Evolutionary conservation across 2,797 vertebrate species (phyloP).

Genomic region (Eulemur albifrons): DNA sequence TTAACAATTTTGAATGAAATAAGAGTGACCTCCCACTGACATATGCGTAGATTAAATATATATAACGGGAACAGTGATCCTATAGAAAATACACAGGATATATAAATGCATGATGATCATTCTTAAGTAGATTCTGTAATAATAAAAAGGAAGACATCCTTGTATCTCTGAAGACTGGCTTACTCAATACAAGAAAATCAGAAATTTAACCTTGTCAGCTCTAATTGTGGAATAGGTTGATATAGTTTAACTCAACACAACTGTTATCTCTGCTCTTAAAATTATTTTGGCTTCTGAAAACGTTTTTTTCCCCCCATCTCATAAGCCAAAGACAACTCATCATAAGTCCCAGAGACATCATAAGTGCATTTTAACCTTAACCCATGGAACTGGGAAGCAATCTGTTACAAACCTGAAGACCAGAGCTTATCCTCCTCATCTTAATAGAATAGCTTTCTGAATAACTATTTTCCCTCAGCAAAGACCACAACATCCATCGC

Average conservation of each 20-base stretch:
- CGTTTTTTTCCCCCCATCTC: background rate
- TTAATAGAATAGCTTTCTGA: background rate
- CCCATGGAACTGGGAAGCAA: background rate
- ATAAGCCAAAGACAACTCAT: background rate
- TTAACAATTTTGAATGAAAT: constrained; percentile 33
- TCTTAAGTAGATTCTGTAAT: constrained; percentile 19
- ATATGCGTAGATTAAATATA: background rate
- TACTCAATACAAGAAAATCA: constrained; percentile 26
- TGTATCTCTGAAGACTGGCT: background rate
- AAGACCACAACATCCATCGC: background rate
- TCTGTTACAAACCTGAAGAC: background rate
- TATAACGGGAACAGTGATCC: background rate
- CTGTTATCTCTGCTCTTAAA: background rate
- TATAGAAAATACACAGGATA: background rate
- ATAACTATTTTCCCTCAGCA: background rate
- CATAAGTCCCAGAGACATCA: background rate
- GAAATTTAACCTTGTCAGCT: constrained; percentile 27
- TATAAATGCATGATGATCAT: background rate
- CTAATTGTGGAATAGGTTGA: constrained; percentile 6
- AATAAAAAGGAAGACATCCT: background rate
- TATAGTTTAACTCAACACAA: background rate
- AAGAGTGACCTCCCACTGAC: background rate
- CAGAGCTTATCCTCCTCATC: background rate
- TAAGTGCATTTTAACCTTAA: background rate
- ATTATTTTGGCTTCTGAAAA: background rate